Evolutionary conservation across 2,797 vertebrate species (phyloP).

Genomic region (Acestrorhynchus altus): DNA sequence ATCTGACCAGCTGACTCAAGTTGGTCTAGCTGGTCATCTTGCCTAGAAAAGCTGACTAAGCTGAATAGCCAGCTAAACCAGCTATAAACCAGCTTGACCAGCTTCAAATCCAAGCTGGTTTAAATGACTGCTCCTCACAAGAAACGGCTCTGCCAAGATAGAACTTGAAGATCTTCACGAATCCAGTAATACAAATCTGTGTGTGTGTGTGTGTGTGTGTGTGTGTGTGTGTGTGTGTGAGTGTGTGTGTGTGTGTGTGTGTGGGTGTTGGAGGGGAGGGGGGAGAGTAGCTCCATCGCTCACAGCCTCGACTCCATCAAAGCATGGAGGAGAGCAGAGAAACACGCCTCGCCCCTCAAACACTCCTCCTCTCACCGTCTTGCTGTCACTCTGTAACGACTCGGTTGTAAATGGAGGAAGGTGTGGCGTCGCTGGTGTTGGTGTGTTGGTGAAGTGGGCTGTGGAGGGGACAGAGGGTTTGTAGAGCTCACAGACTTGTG

Average conservation of each 20-base stretch:
- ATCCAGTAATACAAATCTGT: no score
- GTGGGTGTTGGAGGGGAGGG: not conserved
- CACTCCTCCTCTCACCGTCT: not conserved
- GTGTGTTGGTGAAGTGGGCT: not conserved
- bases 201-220: not conserved
- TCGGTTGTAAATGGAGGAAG: not conserved
- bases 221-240: not conserved
- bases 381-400: not conserved
- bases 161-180: no score
- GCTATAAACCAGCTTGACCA: no score
- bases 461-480: no score
- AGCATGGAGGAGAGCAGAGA: conserved; percentile 35
- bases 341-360: not conserved
- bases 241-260: not conserved
- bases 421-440: not conserved
- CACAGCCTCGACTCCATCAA: conserved; percentile 28
- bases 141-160: no score
- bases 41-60: no score
- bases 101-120: no score
- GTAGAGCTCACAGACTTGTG: not conserved
- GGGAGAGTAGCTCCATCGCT: conserved; percentile 24
- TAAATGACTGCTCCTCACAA: no score
- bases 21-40: no score
- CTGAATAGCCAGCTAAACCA: no score
- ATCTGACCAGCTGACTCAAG: no score